Evolutionary conservation across 2,888 invertebrate genomes (phyloP), one percentile per base, ranked within the genome.

Genomic region (Parelbella ahira): DNA sequence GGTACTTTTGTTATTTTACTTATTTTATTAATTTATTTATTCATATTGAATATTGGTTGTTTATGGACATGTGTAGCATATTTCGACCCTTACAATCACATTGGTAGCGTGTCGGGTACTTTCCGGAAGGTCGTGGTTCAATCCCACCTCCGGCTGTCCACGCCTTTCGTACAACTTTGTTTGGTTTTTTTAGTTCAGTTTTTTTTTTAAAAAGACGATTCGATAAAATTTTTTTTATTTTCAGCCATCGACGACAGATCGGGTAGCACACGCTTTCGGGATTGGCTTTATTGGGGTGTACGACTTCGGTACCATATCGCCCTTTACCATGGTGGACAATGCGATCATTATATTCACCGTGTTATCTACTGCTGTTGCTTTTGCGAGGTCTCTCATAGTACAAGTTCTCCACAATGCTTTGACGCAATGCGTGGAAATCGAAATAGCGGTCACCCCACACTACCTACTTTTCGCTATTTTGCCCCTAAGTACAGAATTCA

Each of bases 271-370:
- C 24, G 54, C 62, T 1, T 78, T 69, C 29, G 72, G 79, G 0
- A 63, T 82, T 28, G 83, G 83, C 1, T 60, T 70, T 24, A 54
- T 82, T 15, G 78, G 78, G 3, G 53, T 74, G 5, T 72, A 74
- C 37, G 81, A 83, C 49, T 75, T 74, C 36, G 70, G 67, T 1
- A 56, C 57, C 0, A 60, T 77, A 47, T 80, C 79, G 0, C 61
- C 76, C 0, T 72, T 53, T 34, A 77, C 67, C 1, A 73, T 75
- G 72, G 54, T 73, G 2, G 82, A 83, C 41, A 82, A 72, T 9
- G 74, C 79, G 1, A 64, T 73, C 1, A 48, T 81, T 0, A 53
- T 80, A 12, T 80, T 70, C 48, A 51, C 64, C 3, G 36, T 70
- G n/a, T 15, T 63, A 0, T 70, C 63, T 46, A 75, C 75, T n/a